phyloP scores from a whole-genome alignment of 2,888 invertebrate genomes.

The Hypomecis atomaria region DNA sequence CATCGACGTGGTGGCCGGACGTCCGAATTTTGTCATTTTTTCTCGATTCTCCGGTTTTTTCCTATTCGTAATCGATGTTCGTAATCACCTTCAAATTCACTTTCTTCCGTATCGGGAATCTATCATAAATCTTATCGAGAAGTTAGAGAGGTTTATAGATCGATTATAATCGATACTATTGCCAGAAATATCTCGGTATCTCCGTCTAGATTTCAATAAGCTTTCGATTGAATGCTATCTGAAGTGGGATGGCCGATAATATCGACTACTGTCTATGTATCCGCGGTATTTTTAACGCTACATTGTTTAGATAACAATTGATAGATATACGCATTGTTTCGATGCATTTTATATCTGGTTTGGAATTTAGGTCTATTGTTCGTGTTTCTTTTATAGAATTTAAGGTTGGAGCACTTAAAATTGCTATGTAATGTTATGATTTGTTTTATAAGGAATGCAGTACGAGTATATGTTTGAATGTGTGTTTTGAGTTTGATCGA shows the following conservation, averaged over 20 bases:
- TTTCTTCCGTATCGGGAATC: constrained; percentile 14
- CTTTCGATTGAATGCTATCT: constrained; percentile 34
- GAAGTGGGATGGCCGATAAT: constrained; percentile 35
- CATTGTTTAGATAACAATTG: constrained; percentile 40
- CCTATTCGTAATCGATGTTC: constrained; percentile 10
- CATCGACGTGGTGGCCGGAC: constrained; percentile 31
- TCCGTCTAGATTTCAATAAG: constrained; percentile 33
- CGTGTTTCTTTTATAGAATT: constrained; percentile 10
- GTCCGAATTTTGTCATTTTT: constrained; percentile 39
- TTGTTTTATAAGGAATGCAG: not conserved
- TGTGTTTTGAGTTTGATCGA: not conserved
- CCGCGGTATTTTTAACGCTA: constrained; percentile 34
- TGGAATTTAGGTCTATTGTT: constrained; percentile 18
- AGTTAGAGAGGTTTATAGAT: constrained; percentile 14
- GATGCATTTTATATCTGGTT: constrained; percentile 11
- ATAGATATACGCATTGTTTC: constrained; percentile 17
- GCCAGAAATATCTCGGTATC: constrained; percentile 18
- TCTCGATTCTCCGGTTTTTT: constrained; percentile 34
- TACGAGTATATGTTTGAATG: not conserved
- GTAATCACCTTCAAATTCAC: constrained; percentile 6
- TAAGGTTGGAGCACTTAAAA: constrained; percentile 11
- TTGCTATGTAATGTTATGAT: constrained; percentile 1
- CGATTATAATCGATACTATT: constrained; percentile 22
- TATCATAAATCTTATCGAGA: constrained; percentile 9
- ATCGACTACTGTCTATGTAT: constrained; percentile 35